phyloP scores from a whole-genome alignment of 92 coral and sea anemone species.

The Bergia sp. region DNA sequence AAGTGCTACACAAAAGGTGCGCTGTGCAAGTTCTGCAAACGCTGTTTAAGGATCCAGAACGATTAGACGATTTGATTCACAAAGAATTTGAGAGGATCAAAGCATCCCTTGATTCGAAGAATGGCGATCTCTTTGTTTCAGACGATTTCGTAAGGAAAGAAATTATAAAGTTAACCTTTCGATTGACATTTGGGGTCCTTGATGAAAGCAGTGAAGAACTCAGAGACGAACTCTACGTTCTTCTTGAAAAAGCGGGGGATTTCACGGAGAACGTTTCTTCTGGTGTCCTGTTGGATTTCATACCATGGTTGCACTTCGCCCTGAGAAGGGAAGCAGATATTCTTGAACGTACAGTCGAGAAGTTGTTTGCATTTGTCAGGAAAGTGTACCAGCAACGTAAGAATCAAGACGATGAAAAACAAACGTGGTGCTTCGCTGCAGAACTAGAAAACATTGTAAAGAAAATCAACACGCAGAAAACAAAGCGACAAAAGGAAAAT shows the following conservation, averaged over 20 bases:
- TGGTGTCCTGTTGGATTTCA: slow-evolving; percentile 57
- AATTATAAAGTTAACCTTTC: slow-evolving; percentile 56
- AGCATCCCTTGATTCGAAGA: slow-evolving; percentile 24
- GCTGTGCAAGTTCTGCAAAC: slow-evolving; percentile 60
- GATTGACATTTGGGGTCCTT: slow-evolving; percentile 63
- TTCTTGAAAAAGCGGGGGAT: slow-evolving; percentile 54
- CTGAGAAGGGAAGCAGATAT: slow-evolving; percentile 45
- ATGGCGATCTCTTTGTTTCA: slow-evolving; percentile 47
- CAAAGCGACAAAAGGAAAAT: not conserved
- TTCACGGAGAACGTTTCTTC: slow-evolving; percentile 63
- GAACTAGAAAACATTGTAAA: slow-evolving; percentile 38
- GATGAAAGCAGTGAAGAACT: slow-evolving; percentile 40
- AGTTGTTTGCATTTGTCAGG: slow-evolving; percentile 57
- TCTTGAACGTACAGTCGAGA: slow-evolving; percentile 54
- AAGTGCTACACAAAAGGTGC: slow-evolving; percentile 56
- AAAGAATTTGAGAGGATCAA: slow-evolving; percentile 34
- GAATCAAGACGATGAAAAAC: slow-evolving; percentile 11
- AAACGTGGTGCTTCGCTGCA: slow-evolving; percentile 53
- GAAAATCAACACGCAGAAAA: not conserved
- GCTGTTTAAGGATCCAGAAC: slow-evolving; percentile 49
- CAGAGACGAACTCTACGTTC: slow-evolving; percentile 45
- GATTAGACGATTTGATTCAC: slow-evolving; percentile 50
- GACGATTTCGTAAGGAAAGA: slow-evolving; percentile 39
- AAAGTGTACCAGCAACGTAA: slow-evolving; percentile 56
- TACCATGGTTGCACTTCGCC: slow-evolving; percentile 72